phyloP scores from a whole-genome alignment of 2,797 vertebrate species.

The Danio albolineatus region DNA sequence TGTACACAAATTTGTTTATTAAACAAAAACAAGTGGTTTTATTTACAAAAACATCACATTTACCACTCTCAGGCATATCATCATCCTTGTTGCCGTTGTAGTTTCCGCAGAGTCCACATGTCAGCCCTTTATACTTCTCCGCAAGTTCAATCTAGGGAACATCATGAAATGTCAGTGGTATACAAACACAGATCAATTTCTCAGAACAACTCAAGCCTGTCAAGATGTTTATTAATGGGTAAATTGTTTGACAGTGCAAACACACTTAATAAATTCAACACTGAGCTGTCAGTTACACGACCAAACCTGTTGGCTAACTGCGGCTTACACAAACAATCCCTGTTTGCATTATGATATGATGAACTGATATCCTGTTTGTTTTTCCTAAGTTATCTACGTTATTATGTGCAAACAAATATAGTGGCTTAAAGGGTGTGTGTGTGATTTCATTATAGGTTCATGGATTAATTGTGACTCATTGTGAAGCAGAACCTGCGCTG shows the following conservation, averaged over 20 bases:
- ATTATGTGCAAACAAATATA: constrained; percentile 3
- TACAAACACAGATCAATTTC: background rate
- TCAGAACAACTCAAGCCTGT: background rate
- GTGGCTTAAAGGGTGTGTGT: constrained; percentile 10
- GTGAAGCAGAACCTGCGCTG: background rate
- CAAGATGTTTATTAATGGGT: background rate
- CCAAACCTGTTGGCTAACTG: background rate
- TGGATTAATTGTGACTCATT: background rate
- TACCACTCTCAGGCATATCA: constrained; percentile 72
- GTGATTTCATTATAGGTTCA: background rate
- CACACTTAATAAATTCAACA: constrained; percentile 18
- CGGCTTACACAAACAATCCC: background rate
- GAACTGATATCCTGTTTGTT: constrained; percentile 29
- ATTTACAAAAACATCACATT: constrained; percentile 26
- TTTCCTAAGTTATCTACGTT: background rate
- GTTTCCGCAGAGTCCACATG: constrained; percentile 88
- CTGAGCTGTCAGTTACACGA: background rate
- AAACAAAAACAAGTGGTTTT: no score
- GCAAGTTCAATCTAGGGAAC: constrained; percentile 82
- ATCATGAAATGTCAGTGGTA: background rate
- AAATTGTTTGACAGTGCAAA: constrained; percentile 6
- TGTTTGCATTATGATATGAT: constrained; percentile 16
- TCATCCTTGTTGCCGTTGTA: constrained; percentile 75
- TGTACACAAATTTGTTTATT: no score
- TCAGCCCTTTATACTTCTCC: constrained; percentile 78